These are phyloP conservation scores for Lampropteryx suffumata DNA, from an alignment of 2,888 invertebrate species.

Conservation along the genomic window DNA sequence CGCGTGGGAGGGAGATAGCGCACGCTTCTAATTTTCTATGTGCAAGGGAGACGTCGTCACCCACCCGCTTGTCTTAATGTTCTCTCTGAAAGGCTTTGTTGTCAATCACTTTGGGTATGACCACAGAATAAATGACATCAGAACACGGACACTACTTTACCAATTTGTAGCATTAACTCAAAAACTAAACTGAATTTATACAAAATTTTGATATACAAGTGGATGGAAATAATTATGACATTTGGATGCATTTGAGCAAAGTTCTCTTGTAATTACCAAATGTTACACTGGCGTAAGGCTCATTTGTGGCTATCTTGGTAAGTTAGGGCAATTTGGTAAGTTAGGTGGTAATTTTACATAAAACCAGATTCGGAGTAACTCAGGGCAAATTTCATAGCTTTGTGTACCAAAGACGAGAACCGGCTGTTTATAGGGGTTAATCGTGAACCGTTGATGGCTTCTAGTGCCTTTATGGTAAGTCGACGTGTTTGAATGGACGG, in stretches of 20 bases:
- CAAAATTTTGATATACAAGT: no score
- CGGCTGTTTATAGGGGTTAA: constrained; percentile 21
- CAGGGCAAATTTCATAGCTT: constrained; percentile 9
- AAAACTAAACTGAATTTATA: no score
- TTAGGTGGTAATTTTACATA: background rate
- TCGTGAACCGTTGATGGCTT: constrained; percentile 16
- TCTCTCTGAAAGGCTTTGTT: constrained; percentile 23
- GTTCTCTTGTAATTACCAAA: no score
- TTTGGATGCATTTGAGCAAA: no score
- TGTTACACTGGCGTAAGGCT: no score
- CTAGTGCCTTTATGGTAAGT: constrained; percentile 13
- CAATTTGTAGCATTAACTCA: no score
- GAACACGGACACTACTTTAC: background rate
- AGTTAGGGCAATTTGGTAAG: no score
- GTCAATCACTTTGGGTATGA: constrained; percentile 30
- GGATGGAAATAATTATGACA: no score
- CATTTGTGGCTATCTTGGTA: no score
- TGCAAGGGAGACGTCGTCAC: constrained; percentile 20
- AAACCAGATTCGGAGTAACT: background rate
- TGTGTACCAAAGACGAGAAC: constrained; percentile 16
- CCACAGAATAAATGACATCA: constrained; percentile 8
- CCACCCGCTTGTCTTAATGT: constrained; percentile 35
- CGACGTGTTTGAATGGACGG: constrained; percentile 14
- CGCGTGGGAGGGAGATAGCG: constrained; percentile 37
- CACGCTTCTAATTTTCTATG: constrained; percentile 12